A percentile compares a stretch with the other conserved stretches of the same genome.
These are phyloP conservation scores for Lasioglossum albipes DNA, from an alignment of 1,140 invertebrate species.

Conservation along the genomic window DNA sequence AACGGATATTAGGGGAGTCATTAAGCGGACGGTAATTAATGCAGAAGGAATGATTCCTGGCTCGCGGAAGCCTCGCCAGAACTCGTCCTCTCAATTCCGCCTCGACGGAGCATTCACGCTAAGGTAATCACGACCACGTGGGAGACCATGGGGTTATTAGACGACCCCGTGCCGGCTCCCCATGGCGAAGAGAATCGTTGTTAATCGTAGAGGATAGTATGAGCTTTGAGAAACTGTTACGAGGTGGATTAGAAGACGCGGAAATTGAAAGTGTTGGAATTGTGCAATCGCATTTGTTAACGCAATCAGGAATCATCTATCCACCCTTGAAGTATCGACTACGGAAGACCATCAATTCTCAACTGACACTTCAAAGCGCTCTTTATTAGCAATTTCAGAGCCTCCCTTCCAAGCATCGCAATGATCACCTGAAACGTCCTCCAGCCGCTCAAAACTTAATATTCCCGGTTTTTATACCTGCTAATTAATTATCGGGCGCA, in stretches of 20 bases:
- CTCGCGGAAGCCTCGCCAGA: constrained; percentile 15
- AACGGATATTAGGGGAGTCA: constrained; percentile 60
- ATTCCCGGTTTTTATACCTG: constrained; percentile 7
- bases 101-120: neutral
- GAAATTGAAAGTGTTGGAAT: no score
- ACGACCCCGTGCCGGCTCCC: neutral
- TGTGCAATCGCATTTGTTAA: no score
- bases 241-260: no score
- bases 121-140: constrained; percentile 35
- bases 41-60: constrained; percentile 64
- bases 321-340: neutral
- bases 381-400: no score
- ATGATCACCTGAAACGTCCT: no score
- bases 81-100: constrained; percentile 38
- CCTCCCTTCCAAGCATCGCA: neutral
- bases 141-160: constrained; percentile 22
- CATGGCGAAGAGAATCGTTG: constrained; percentile 19
- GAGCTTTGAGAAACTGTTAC: no score
- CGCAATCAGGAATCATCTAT: no score
- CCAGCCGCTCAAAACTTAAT: neutral
- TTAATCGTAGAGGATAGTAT: neutral
- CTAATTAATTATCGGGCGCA: constrained; percentile 26
- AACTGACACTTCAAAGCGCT: neutral
- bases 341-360: neutral
- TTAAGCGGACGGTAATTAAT: constrained; percentile 66